A percentile compares a stretch with the other conserved stretches of the same genome.
phyloP scores from a whole-genome alignment of 2,797 vertebrate species.

The Tiaroga cobitis region DNA sequence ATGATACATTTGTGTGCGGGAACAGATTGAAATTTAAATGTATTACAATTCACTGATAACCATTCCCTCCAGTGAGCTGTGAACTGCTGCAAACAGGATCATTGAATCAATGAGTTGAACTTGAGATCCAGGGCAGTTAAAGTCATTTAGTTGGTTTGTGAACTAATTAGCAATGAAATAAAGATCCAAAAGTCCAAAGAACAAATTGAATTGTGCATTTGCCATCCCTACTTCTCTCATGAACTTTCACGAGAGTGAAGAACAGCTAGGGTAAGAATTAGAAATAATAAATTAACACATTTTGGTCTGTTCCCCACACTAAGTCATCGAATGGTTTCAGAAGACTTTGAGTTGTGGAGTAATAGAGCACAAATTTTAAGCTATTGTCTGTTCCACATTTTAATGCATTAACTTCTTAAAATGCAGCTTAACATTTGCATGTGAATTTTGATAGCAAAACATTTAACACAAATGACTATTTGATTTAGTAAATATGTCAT shows the following conservation, averaged over 20 bases:
- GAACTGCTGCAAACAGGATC: not conserved
- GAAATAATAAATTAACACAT: not conserved
- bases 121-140: not conserved
- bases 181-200: not conserved
- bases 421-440: not conserved
- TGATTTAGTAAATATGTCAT: not conserved
- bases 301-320: not conserved
- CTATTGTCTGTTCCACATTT: not conserved
- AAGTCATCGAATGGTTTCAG: not conserved
- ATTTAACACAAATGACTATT: too few species aligned
- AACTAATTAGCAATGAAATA: not conserved
- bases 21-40: not conserved
- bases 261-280: not conserved
- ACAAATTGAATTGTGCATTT: not conserved
- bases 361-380: not conserved
- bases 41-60: not conserved
- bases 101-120: not conserved
- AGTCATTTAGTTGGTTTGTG: not conserved
- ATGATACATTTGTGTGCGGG: not conserved
- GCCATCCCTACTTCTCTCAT: not conserved
- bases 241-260: not conserved
- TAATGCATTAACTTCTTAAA: not conserved
- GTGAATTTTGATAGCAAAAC: not conserved
- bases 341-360: not conserved
- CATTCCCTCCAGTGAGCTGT: not conserved